Percentiles rank a stretch among this genome's conserved stretches.
Conservation (phyloP, 2,888 invertebrate genomes). For the Craniophora ligustri region DNA sequence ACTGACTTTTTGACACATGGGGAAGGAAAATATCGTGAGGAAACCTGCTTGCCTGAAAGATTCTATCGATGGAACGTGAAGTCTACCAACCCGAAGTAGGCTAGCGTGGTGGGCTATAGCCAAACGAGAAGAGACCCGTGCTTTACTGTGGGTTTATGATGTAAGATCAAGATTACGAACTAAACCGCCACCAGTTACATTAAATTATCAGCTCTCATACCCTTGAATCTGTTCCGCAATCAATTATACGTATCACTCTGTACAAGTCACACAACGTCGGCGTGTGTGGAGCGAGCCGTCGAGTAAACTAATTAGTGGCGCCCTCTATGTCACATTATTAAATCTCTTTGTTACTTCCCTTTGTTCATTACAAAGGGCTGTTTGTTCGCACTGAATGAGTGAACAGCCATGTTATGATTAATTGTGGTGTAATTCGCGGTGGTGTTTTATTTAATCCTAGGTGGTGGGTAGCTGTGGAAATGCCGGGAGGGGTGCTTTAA, state of each 20-base stretch:
- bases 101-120: too few relatives aligned
- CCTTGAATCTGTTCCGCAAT: slow-evolving; percentile 1
- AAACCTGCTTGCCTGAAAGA: too few relatives aligned
- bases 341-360: slow-evolving; percentile 40
- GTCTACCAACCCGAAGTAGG: too few relatives aligned
- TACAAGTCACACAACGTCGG: background rate
- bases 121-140: too few relatives aligned
- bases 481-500: too few relatives aligned
- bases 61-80: too few relatives aligned
- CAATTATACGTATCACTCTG: slow-evolving; percentile 1
- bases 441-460: background rate
- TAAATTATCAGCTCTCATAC: background rate
- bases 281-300: slow-evolving; percentile 8
- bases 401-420: slow-evolving; percentile 31
- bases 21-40: too few relatives aligned
- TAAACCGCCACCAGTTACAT: background rate
- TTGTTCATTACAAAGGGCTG: slow-evolving; percentile 35
- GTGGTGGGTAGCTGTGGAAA: too few relatives aligned
- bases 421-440: slow-evolving; percentile 11
- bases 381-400: slow-evolving; percentile 26
- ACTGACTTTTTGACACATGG: too few relatives aligned
- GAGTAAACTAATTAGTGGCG: slow-evolving; percentile 45
- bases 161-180: too few relatives aligned
- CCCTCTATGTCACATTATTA: slow-evolving; percentile 30
- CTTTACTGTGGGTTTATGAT: too few relatives aligned